Conservation (phyloP, 2,888 invertebrate genomes). For the Epirrhoe alternata region DNA sequence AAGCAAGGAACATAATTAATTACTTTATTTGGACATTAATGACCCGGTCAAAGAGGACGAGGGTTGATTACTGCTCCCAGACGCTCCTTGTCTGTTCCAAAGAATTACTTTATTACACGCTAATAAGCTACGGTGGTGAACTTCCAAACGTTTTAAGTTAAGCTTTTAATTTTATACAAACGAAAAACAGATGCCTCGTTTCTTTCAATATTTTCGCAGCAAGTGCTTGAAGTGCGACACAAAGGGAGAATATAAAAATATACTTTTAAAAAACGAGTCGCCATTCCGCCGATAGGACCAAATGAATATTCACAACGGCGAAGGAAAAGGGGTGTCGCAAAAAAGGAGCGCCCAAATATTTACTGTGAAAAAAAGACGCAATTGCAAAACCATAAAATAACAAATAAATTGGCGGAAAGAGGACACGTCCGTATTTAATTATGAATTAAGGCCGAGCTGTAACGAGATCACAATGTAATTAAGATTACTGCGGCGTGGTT, state of each 20-base stretch:
- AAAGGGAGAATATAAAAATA: conserved; percentile 70
- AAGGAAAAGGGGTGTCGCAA: conserved; percentile 76
- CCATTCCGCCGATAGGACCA: conserved; percentile 76
- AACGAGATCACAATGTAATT: conserved; percentile 84
- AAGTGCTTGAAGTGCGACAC: conserved; percentile 58
- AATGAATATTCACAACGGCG: conserved; percentile 81
- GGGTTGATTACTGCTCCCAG: conserved; percentile 76
- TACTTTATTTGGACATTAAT: conserved; percentile 84
- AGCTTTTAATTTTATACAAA: conserved; percentile 39
- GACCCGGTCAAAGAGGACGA: conserved; percentile 74
- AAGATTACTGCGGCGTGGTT: conserved; percentile 81
- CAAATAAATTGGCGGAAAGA: conserved; percentile 75
- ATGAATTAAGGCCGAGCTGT: conserved; percentile 81
- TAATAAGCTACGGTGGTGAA: conserved; percentile 35
- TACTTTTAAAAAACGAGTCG: conserved; percentile 73
- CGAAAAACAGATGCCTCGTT: conserved; percentile 55
- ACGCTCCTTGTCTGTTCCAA: conserved; percentile 58
- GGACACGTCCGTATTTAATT: conserved; percentile 83
- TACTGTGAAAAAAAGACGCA: conserved; percentile 67
- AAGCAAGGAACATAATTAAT: conserved; percentile 80
- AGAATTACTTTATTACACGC: conserved; percentile 41
- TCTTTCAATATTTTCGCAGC: conserved; percentile 66
- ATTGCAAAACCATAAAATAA: conserved; percentile 79
- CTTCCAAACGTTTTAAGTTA: conserved; percentile 23
- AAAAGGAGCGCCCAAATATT: conserved; percentile 69